Conservation (phyloP, 2,888 invertebrate species). For the Nymphalis c-album region DNA sequence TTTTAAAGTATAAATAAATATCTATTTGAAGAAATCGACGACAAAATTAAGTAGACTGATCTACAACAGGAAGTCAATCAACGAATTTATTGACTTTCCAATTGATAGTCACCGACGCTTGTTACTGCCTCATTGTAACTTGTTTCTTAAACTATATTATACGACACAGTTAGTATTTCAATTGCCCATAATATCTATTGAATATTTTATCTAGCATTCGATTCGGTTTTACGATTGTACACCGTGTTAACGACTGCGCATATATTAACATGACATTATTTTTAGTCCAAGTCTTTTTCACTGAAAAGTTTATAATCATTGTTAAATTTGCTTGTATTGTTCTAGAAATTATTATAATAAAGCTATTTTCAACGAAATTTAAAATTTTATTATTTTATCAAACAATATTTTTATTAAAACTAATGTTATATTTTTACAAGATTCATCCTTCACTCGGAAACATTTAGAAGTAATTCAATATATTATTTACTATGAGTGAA, state of each 20-base stretch:
- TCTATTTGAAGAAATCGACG: slow-evolving; percentile 37
- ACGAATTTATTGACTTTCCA: slow-evolving; percentile 69
- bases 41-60: slow-evolving; percentile 46
- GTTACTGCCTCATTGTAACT: slow-evolving; percentile 34
- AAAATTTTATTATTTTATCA: no score
- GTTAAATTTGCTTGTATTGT: no score
- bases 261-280: background rate
- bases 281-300: background rate
- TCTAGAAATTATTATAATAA: no score
- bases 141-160: slow-evolving; percentile 35
- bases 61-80: slow-evolving; percentile 66
- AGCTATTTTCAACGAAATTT: no score
- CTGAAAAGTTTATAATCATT: no score
- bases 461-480: background rate
- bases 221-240: slow-evolving; percentile 37
- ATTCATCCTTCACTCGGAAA: background rate
- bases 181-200: slow-evolving; percentile 49
- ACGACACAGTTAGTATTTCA: slow-evolving; percentile 37
- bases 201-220: slow-evolving; percentile 44
- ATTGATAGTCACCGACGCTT: slow-evolving; percentile 28
- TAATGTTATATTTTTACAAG: background rate
- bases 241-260: background rate
- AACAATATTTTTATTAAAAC: no score
- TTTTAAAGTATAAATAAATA: slow-evolving; percentile 31
- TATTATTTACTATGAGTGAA: background rate